These are phyloP conservation scores for Drosophila triauraria DNA, from an alignment of 1,140 invertebrate species.

Conservation along the genomic window DNA sequence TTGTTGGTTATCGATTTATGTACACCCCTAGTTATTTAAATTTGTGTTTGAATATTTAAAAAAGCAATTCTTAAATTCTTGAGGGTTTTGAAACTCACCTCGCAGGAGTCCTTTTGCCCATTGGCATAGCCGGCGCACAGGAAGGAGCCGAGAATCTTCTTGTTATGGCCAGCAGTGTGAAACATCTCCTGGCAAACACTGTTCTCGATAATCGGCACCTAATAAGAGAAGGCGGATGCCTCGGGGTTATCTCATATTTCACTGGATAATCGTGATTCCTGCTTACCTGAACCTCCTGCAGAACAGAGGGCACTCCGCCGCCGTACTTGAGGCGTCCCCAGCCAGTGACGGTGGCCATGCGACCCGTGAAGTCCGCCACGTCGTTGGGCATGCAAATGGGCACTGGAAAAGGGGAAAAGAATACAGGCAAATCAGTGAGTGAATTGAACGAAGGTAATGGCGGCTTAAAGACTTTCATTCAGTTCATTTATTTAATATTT, in stretches of 20 bases:
- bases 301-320: conserved; percentile 93
- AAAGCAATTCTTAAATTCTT: no score
- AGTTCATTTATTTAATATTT: no score
- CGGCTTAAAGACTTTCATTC: no score
- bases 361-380: conserved; percentile 92
- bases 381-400: conserved; percentile 96
- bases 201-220: conserved; percentile 96
- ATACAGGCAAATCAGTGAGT: background rate
- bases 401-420: conserved; percentile 86
- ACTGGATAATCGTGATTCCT: background rate
- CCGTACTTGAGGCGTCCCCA: conserved; percentile 90
- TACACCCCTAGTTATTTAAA: no score
- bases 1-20: no score
- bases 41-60: no score
- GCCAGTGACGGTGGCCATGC: conserved; percentile 93
- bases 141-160: conserved; percentile 94
- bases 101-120: conserved; percentile 97
- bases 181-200: conserved; percentile 97
- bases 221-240: conserved; percentile 33
- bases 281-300: conserved; percentile 93
- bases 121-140: conserved; percentile 97
- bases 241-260: conserved; percentile 3
- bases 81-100: conserved; percentile 87
- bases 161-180: conserved; percentile 93
- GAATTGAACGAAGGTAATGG: no score